Base-by-base conservation (phyloP, 2,888 invertebrate species). In the Nephrotoma guestfalica region DNA sequence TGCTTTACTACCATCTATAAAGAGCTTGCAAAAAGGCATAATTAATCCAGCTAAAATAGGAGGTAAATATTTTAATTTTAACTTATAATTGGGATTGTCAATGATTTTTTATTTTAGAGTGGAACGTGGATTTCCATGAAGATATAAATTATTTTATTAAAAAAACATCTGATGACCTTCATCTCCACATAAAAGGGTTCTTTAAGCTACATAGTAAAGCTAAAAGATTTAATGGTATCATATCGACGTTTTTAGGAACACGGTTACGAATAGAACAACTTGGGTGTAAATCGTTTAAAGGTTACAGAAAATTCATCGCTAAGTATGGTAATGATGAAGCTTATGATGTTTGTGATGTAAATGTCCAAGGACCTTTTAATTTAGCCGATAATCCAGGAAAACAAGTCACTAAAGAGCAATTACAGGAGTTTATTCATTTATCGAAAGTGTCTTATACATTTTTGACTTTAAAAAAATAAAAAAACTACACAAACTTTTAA, bases 1-100 rank as follows among this genome's bases (percentile, higher is more conserved):
- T 85, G 89, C 90, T 0, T 89, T 92, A 86, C 88, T 94, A 85
- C 91, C 93, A 30, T 90, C 93, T 0, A 89, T 93, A 42, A 89
- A 90, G 45, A 45, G 88, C 5, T 86, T 93, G 11, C 91, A 92
- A 87, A 86, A 89, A 18, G 90, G 90, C 87, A 86, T 87, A 2
- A 86, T 87, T 11, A 11, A 45, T 84, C 87, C 87, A 87, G 86
- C 88, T 86, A 86, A 89, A 11, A 92, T 93, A 86, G 92, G 92
- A 88, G 93, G 93, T 93, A 88, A 90, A 88, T 88, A 15, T 51
- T 11, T 45, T 11, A 11, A 45, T 13, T 15, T 71, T 13, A 71
- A n/a, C n/a, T n/a, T 71, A 18, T 7, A 15, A 71, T 2, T 71
- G 15, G n/a, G 9, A 71, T 13, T 71, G 2, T n/a, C 2, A 5